Evolutionary conservation across 2,888 invertebrate species (phyloP).

Genomic region (Sceliomorpha sp.): DNA sequence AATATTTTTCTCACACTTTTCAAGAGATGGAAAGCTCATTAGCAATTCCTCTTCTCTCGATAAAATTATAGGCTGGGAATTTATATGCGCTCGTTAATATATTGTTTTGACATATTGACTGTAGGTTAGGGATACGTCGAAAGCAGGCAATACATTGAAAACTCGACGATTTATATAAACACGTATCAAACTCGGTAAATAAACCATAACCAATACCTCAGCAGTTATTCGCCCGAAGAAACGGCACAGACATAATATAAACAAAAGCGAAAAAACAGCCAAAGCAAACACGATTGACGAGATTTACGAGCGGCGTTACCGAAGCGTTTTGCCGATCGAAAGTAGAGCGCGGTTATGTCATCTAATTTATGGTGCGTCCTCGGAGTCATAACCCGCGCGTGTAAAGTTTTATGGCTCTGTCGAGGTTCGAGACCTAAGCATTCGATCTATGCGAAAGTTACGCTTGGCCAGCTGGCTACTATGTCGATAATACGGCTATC

Average conservation of each 20-base stretch:
- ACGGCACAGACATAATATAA: background rate
- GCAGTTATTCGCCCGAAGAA: too few relatives aligned
- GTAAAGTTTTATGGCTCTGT: constrained; percentile 58
- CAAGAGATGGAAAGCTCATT: too few relatives aligned
- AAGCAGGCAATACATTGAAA: too few relatives aligned
- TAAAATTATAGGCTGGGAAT: too few relatives aligned
- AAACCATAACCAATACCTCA: background rate
- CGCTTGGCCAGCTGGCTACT: constrained; percentile 38
- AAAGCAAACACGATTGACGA: constrained; percentile 23
- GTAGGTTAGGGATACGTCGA: too few relatives aligned
- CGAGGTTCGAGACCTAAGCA: constrained; percentile 45
- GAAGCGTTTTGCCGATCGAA: constrained; percentile 49
- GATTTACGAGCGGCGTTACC: constrained; percentile 34
- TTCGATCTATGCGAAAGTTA: constrained; percentile 48
- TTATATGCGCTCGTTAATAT: too few relatives aligned
- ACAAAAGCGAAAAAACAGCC: constrained; percentile 13
- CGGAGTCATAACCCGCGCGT: constrained; percentile 56
- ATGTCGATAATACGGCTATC: constrained; percentile 30
- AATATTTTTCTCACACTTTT: too few relatives aligned
- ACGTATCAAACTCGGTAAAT: too few relatives aligned
- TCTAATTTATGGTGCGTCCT: constrained; percentile 59
- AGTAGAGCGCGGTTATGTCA: constrained; percentile 57
- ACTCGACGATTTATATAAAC: too few relatives aligned
- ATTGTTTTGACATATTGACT: too few relatives aligned
- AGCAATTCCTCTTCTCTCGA: too few relatives aligned